Percentiles rank a stretch among this genome's conserved stretches.
Conservation (phyloP, 2,888 invertebrate genomes). For the Vanessa cardui region DNA sequence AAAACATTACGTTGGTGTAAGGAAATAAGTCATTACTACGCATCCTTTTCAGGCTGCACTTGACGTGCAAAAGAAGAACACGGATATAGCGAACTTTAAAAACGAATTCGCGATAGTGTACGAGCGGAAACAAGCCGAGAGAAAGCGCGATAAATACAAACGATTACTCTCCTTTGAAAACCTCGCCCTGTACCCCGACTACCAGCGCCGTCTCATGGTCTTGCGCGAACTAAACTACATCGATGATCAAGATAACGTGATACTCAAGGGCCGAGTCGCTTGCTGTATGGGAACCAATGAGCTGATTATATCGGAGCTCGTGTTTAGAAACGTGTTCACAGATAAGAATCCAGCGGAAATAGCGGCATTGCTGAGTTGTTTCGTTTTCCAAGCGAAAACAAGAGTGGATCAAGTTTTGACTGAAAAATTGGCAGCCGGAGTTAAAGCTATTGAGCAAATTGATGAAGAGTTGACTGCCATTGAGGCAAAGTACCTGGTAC, state of each 20-base stretch:
- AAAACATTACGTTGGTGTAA: too few relatives aligned
- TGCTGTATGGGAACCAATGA: conserved; percentile 86
- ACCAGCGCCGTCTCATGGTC: conserved; percentile 90
- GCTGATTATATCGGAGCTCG: conserved; percentile 95
- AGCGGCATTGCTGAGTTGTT: conserved; percentile 94
- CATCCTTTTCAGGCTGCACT: conserved; percentile 64
- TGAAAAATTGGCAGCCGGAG: conserved; percentile 84
- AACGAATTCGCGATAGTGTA: conserved; percentile 89
- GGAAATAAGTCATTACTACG: too few relatives aligned
- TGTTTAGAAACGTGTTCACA: conserved; percentile 94
- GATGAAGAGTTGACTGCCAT: conserved; percentile 85
- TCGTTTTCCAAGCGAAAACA: conserved; percentile 95
- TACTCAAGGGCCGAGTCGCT: conserved; percentile 74
- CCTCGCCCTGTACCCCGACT: conserved; percentile 94
- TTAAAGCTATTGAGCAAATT: conserved; percentile 86
- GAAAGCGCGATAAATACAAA: conserved; percentile 86
- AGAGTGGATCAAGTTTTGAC: conserved; percentile 83
- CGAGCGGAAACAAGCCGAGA: conserved; percentile 88
- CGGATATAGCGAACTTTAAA: conserved; percentile 90
- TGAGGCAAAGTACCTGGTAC: conserved; percentile 85
- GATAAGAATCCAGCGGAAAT: conserved; percentile 95
- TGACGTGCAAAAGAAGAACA: conserved; percentile 82
- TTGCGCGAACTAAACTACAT: conserved; percentile 88
- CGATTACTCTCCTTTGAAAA: conserved; percentile 92
- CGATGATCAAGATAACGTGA: conserved; percentile 75